phyloP scores from a whole-genome alignment of 2,797 vertebrate species.

The Simalia tracyae region DNA sequence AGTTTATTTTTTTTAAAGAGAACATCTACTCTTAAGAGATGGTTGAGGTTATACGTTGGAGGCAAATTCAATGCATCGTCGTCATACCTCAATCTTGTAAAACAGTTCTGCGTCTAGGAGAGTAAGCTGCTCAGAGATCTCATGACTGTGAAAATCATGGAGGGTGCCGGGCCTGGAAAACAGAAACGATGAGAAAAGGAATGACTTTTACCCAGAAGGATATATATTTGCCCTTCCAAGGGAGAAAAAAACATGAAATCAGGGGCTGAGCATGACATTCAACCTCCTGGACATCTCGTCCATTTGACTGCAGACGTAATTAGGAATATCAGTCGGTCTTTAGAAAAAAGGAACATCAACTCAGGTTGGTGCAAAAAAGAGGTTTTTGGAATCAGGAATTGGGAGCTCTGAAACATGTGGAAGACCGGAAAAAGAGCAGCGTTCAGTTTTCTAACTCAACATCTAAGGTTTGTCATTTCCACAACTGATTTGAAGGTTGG shows the following conservation, averaged over 20 bases:
- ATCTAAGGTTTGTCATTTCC: too few species aligned
- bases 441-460: too few species aligned
- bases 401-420: neutral
- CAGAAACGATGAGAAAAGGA: neutral
- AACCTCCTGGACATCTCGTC: too few species aligned
- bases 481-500: too few species aligned
- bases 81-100: conserved; percentile 91
- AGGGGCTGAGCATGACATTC: rapidly evolving
- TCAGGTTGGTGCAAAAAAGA: neutral
- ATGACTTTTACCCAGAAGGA: neutral
- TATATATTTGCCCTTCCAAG: neutral
- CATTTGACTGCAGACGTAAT: neutral
- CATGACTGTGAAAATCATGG: conserved; percentile 97
- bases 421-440: too few species aligned
- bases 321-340: too few species aligned
- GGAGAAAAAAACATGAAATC: neutral
- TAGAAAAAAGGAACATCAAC: too few species aligned
- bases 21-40: neutral
- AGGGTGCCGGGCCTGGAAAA: conserved; percentile 89
- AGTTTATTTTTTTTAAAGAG: too few species aligned
- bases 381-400: neutral
- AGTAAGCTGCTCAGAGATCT: conserved; percentile 96
- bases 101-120: conserved; percentile 96
- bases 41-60: rapidly evolving
- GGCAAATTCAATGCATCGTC: rapidly evolving